These are phyloP conservation scores for Melanotus villosus DNA, from an alignment of 2,888 invertebrate species.

Conservation along the genomic window DNA sequence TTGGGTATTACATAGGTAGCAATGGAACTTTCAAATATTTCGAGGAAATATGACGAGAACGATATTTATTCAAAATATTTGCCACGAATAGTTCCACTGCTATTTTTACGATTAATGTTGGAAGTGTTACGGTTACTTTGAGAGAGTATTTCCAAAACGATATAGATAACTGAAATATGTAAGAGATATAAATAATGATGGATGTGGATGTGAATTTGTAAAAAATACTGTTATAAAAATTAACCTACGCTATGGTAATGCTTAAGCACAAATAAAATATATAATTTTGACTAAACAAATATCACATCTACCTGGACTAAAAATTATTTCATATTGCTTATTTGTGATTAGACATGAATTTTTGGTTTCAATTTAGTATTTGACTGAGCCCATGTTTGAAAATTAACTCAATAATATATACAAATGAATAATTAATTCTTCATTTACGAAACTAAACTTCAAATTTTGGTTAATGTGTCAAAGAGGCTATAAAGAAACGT, in stretches of 20 bases:
- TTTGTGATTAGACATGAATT: constrained; percentile 41
- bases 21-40: neutral
- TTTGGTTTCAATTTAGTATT: constrained; percentile 43
- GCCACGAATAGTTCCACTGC: no score
- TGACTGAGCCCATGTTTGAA: constrained; percentile 25
- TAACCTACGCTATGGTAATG: constrained; percentile 44
- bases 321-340: constrained; percentile 46
- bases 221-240: constrained; percentile 50
- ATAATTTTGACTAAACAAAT: constrained; percentile 49
- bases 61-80: no score
- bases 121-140: no score
- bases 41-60: no score
- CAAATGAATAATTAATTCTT: neutral
- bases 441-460: neutral
- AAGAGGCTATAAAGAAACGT: no score
- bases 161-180: neutral
- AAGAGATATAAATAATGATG: constrained; percentile 40
- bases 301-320: constrained; percentile 53
- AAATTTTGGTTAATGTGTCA: no score
- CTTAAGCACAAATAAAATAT: constrained; percentile 44
- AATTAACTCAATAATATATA: neutral
- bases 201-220: constrained; percentile 42
- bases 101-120: no score
- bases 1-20: neutral
- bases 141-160: neutral